Evolutionary conservation across 2,888 invertebrate species (phyloP).

Genomic region (Microdon myrmicae): DNA sequence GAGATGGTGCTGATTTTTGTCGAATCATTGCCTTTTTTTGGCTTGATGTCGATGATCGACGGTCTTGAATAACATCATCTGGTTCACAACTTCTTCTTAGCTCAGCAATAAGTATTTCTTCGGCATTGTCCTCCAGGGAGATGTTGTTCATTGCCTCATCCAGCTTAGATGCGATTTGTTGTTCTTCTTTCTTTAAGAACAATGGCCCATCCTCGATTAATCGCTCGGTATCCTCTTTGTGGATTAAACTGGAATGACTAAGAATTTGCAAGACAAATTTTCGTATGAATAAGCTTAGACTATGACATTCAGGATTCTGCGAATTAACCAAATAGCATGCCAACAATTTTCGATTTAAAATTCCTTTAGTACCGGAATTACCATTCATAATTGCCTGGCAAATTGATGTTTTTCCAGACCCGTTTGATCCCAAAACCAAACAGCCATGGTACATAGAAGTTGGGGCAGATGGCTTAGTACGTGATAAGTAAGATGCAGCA

Average conservation of each 20-base stretch:
- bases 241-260: slow-evolving; percentile 71
- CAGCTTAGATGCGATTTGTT: slow-evolving; percentile 62
- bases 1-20: slow-evolving; percentile 64
- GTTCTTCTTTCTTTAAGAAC: slow-evolving; percentile 62
- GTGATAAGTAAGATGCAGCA: slow-evolving; percentile 58
- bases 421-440: slow-evolving; percentile 89
- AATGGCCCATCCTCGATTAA: slow-evolving; percentile 62
- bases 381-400: slow-evolving; percentile 75
- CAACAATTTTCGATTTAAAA: slow-evolving; percentile 77
- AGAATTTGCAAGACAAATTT: slow-evolving; percentile 86
- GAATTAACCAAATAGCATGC: slow-evolving; percentile 91
- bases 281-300: slow-evolving; percentile 85
- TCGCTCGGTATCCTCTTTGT: slow-evolving; percentile 61
- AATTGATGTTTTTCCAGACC: slow-evolving; percentile 93
- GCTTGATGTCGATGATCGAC: slow-evolving; percentile 59
- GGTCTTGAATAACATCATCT: slow-evolving; percentile 58
- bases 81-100: slow-evolving; percentile 60
- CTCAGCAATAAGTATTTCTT: slow-evolving; percentile 65
- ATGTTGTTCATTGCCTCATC: slow-evolving; percentile 63
- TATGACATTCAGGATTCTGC: slow-evolving; percentile 85
- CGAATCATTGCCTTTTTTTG: slow-evolving; percentile 55
- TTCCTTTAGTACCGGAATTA: slow-evolving; percentile 66
- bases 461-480: slow-evolving; percentile 62
- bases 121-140: slow-evolving; percentile 62
- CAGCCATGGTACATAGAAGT: slow-evolving; percentile 76